These are phyloP conservation scores for Stenotaenia linearis DNA, from an alignment of 2,888 invertebrate species.

Conservation along the genomic window DNA sequence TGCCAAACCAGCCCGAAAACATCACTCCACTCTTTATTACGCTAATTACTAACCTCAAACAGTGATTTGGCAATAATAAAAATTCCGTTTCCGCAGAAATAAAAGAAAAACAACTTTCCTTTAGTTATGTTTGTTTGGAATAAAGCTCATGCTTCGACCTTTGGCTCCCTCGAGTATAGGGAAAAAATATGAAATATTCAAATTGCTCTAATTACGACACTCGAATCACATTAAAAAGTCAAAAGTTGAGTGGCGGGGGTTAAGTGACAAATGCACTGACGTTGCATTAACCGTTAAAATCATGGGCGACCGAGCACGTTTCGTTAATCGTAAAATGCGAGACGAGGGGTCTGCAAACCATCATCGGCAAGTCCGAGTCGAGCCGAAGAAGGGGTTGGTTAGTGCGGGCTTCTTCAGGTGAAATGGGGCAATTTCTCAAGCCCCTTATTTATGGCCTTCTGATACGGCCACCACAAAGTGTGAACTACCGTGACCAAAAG, in stretches of 20 bases:
- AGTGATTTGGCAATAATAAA: too few relatives aligned
- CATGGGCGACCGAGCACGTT: neutral
- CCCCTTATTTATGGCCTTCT: conserved; percentile 3
- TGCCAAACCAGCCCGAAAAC: neutral
- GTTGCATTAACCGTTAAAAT: neutral
- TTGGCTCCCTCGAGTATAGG: too few relatives aligned
- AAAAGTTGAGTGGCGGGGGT: neutral
- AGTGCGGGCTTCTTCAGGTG: neutral
- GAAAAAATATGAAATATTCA: neutral
- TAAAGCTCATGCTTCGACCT: too few relatives aligned
- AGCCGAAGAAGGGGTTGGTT: neutral
- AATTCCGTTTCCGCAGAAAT: too few relatives aligned
- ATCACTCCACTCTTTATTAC: neutral
- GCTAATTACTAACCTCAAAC: neutral
- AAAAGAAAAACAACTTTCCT: too few relatives aligned
- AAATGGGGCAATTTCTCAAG: conserved; percentile 17
- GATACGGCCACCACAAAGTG: conserved; percentile 18
- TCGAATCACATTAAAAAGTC: neutral
- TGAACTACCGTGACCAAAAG: conserved; percentile 9
- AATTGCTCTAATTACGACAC: neutral
- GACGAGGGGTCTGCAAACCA: neutral
- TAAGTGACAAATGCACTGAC: neutral
- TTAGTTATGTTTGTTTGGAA: too few relatives aligned
- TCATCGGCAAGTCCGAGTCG: neutral
- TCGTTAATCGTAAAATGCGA: neutral